phyloP scores from a whole-genome alignment of 2,113 vertebrate genomes.

The Craseonycteris thonglongyai region DNA sequence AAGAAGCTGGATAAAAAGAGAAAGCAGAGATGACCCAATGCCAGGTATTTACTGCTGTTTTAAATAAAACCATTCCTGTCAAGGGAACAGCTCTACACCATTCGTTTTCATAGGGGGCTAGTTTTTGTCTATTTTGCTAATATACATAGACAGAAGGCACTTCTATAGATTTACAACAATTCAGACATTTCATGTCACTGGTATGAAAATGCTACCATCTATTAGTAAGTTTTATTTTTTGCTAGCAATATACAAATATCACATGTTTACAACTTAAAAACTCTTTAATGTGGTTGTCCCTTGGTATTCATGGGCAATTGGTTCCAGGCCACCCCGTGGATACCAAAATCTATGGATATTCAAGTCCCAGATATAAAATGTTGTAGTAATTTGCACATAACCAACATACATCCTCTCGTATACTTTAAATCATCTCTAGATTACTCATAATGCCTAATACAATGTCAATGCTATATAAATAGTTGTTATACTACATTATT shows the following conservation, averaged over 20 bases:
- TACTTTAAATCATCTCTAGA: not conserved
- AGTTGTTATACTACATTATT: too few species aligned
- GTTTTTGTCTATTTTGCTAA: slow-evolving; percentile 36
- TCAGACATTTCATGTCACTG: slow-evolving; percentile 70
- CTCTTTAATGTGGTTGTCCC: not conserved
- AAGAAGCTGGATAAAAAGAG: not conserved
- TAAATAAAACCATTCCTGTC: slow-evolving; percentile 14
- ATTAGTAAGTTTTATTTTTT: slow-evolving; percentile 71
- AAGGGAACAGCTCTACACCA: not conserved
- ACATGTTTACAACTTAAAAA: slow-evolving; percentile 59
- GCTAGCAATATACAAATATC: slow-evolving; percentile 73
- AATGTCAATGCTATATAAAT: not conserved
- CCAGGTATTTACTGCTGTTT: slow-evolving; percentile 8
- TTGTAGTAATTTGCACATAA: not conserved
- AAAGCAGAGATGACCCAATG: not conserved
- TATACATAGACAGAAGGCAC: not conserved
- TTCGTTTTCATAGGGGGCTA: slow-evolving; percentile 50
- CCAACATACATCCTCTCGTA: not conserved
- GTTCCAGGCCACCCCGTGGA: not conserved
- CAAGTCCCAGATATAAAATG: not conserved
- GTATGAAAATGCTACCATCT: slow-evolving; percentile 74
- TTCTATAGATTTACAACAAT: slow-evolving; percentile 61
- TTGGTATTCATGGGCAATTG: not conserved
- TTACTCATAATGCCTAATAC: not conserved
- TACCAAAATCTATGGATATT: not conserved